Conservation (phyloP, 2,888 invertebrate species). For the Ectemnius lituratus region DNA sequence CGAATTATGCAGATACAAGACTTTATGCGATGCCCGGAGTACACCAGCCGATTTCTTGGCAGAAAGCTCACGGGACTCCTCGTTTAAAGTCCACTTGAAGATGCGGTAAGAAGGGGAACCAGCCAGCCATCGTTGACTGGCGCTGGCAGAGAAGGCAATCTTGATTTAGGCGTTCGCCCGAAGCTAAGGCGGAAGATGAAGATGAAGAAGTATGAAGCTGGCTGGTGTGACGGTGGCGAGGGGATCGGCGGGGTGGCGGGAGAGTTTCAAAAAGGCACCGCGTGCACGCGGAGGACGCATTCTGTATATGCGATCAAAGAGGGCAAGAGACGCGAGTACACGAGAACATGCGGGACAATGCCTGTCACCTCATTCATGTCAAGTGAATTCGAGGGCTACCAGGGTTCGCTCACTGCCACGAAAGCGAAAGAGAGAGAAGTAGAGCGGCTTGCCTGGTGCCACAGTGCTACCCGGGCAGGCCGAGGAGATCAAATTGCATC, state of each 20-base stretch:
- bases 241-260: background rate
- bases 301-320: constrained; percentile 64
- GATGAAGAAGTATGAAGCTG: constrained; percentile 12
- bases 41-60: background rate
- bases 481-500: constrained; percentile 72
- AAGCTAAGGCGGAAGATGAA: constrained; percentile 7
- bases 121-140: no score
- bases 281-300: constrained; percentile 59
- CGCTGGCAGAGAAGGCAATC: no score
- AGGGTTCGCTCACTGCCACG: constrained; percentile 49
- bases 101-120: no score
- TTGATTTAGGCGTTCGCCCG: background rate
- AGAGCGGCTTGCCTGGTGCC: constrained; percentile 47
- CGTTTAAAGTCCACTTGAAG: no score
- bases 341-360: constrained; percentile 63
- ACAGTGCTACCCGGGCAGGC: constrained; percentile 41
- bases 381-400: constrained; percentile 68
- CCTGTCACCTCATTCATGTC: constrained; percentile 66
- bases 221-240: no score
- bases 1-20: no score
- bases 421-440: no score
- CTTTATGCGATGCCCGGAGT: background rate
- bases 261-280: constrained; percentile 62
- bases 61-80: constrained; percentile 1
- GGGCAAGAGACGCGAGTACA: constrained; percentile 57